Evolutionary conservation across 1,140 invertebrate genomes (phyloP).

Genomic region (Halesus radiatus): DNA sequence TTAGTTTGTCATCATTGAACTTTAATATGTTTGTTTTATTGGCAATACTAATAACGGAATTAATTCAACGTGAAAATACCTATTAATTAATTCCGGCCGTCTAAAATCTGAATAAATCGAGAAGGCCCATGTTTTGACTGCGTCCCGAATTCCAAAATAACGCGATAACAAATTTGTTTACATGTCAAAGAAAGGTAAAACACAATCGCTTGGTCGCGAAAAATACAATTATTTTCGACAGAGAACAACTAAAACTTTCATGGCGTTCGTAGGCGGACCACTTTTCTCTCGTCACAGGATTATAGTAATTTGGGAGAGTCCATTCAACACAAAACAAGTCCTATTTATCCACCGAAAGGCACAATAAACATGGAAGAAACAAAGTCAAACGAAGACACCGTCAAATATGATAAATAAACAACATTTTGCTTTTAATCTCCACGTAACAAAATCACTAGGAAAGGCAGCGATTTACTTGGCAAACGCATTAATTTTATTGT

Average conservation of each 20-base stretch:
- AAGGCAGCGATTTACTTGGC: slow-evolving; percentile 39
- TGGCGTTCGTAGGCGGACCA: slow-evolving; percentile 6
- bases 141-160: not conserved
- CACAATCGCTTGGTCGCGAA: not conserved
- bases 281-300: slow-evolving; percentile 9
- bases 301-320: slow-evolving; percentile 17
- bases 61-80: too few relatives aligned
- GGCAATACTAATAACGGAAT: too few relatives aligned
- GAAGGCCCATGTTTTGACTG: not conserved
- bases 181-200: slow-evolving; percentile 3
- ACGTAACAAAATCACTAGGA: slow-evolving; percentile 35
- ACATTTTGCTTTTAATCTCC: slow-evolving; percentile 30
- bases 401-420: not conserved
- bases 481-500: slow-evolving; percentile 35
- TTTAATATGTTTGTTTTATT: too few relatives aligned
- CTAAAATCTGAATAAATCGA: not conserved
- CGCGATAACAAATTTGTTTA: not conserved
- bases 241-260: not conserved
- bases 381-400: too few relatives aligned
- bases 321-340: not conserved
- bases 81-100: not conserved
- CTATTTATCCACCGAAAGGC: too few relatives aligned
- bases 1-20: too few relatives aligned
- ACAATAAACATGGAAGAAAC: too few relatives aligned
- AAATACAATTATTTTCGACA: not conserved